These are phyloP conservation scores for Maconellicoccus hirsutus DNA, from an alignment of 1,140 invertebrate species.

Conservation along the genomic window DNA sequence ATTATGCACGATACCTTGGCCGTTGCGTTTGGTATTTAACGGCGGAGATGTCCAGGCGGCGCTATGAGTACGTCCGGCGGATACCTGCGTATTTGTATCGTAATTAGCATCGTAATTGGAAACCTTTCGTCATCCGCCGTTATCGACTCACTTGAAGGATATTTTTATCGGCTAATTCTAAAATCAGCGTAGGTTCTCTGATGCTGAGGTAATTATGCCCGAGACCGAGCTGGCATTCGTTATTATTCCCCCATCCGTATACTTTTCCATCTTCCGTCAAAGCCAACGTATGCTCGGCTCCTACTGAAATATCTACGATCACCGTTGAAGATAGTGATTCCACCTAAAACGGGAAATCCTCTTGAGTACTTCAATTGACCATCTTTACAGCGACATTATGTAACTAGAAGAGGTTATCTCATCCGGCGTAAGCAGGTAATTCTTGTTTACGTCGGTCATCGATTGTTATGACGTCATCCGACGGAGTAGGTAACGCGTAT, in stretches of 20 bases:
- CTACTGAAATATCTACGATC: constrained; percentile 48
- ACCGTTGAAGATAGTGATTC: constrained; percentile 38
- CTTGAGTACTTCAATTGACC: neutral
- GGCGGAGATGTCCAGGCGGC: constrained; percentile 50
- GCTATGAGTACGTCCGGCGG: constrained; percentile 49
- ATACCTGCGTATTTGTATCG: constrained; percentile 42
- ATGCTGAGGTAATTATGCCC: constrained; percentile 42
- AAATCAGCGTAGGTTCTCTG: constrained; percentile 44
- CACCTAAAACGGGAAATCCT: constrained; percentile 33
- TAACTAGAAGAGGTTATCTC: no score
- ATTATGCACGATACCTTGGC: constrained; percentile 38
- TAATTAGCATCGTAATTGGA: constrained; percentile 14
- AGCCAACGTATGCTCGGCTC: constrained; percentile 50
- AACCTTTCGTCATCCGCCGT: no score
- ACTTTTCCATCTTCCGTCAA: constrained; percentile 46
- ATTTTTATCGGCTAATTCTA: constrained; percentile 42
- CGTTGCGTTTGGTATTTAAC: constrained; percentile 35
- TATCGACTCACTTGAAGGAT: constrained; percentile 42
- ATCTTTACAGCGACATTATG: neutral
- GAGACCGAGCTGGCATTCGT: constrained; percentile 49
- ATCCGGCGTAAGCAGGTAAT: no score
- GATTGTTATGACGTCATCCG: no score
- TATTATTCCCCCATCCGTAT: constrained; percentile 53
- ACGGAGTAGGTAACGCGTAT: no score
- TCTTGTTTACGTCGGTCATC: no score